Evolutionary conservation across 2,797 vertebrate species (phyloP).

Genomic region (Myioborus miniatus): DNA sequence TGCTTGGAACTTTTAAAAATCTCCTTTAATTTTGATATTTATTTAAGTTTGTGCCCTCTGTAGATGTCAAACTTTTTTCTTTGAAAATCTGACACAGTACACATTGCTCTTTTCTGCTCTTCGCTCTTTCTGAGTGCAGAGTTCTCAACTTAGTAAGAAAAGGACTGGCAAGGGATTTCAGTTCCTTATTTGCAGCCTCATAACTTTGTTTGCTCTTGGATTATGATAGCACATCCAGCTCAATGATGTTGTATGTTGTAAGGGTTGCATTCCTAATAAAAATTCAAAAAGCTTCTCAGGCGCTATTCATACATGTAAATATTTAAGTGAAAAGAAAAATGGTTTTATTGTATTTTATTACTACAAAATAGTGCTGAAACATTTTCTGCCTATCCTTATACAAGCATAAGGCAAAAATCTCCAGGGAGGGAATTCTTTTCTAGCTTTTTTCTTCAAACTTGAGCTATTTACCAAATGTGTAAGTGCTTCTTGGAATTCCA

Average conservation of each 20-base stretch:
- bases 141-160: not conserved
- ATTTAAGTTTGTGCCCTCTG: not conserved
- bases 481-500: not conserved
- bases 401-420: not conserved
- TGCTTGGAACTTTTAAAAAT: not conserved
- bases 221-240: not conserved
- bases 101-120: not conserved
- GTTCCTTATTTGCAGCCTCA: not conserved
- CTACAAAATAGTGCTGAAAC: not conserved
- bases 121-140: not conserved
- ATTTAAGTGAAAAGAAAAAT: not conserved
- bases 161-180: not conserved
- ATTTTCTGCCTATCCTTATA: not conserved
- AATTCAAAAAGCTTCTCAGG: not conserved
- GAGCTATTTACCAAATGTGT: not conserved
- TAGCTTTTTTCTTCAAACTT: not conserved
- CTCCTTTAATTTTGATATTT: not conserved
- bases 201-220: not conserved
- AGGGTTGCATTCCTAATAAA: not conserved
- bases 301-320: not conserved
- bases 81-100: not conserved
- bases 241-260: not conserved
- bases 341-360: not conserved
- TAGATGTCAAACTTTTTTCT: not conserved
- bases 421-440: not conserved